Percentiles rank a stretch among this genome's conserved stretches.
phyloP scores from a whole-genome alignment of 2,888 invertebrate species.

The Rhabditoides inermis region DNA sequence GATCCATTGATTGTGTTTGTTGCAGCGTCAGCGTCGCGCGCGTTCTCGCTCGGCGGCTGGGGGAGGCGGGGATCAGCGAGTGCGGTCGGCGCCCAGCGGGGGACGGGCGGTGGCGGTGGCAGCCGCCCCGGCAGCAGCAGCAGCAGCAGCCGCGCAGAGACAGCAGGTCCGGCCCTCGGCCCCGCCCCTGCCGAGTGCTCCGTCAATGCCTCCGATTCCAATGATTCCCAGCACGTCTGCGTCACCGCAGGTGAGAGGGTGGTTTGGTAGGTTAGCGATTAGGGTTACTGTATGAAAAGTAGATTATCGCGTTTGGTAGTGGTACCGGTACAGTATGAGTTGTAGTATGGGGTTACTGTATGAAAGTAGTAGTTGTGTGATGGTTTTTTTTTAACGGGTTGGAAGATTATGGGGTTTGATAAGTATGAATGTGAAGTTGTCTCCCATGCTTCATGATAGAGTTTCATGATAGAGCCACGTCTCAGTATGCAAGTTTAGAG shows the following conservation, averaged over 20 bases:
- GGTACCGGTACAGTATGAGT: no score
- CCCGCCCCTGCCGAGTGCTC: slow-evolving; percentile 3
- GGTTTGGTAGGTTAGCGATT: no score
- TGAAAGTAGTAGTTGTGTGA: no score
- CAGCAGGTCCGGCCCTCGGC: slow-evolving; percentile 9
- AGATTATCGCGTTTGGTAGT: not conserved
- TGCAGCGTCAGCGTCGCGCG: slow-evolving; percentile 26
- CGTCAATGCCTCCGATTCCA: slow-evolving; percentile 14
- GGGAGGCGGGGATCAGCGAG: no score
- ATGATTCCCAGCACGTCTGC: not conserved
- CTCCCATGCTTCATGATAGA: not conserved
- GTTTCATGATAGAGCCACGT: not conserved
- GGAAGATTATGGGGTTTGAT: not conserved
- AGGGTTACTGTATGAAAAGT: no score
- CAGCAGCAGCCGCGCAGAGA: slow-evolving; percentile 8
- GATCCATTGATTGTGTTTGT: not conserved
- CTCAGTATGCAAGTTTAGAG: not conserved
- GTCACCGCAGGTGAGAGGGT: no score
- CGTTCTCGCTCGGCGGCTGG: slow-evolving; percentile 26
- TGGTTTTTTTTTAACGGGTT: no score
- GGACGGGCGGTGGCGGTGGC: not conserved
- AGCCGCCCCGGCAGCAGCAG: not conserved
- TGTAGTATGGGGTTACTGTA: no score
- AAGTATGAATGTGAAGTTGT: not conserved
- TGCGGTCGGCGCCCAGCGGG: not conserved